Evolutionary conservation across 2,113 vertebrate species (phyloP).

Genomic region (Progne subis): DNA sequence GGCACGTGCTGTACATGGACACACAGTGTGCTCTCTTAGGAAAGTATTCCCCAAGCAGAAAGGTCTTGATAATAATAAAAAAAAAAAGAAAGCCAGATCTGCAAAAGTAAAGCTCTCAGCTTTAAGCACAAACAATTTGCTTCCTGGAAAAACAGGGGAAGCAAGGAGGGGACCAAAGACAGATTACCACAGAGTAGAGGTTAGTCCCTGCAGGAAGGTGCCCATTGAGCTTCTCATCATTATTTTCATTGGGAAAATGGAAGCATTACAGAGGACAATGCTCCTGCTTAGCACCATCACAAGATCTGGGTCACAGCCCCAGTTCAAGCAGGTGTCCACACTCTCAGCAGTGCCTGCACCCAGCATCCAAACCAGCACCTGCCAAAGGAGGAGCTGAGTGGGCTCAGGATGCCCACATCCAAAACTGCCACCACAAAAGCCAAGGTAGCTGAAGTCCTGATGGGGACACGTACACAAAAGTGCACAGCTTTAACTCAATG

Average conservation of each 20-base stretch:
- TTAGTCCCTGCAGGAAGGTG: background rate
- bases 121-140: background rate
- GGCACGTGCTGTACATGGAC: fast-evolving
- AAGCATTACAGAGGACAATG: background rate
- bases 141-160: background rate
- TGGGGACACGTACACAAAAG: fast-evolving
- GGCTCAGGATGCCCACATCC: fast-evolving
- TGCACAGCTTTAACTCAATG: background rate
- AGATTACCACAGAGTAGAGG: background rate
- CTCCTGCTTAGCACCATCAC: background rate
- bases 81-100: background rate
- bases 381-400: fast-evolving
- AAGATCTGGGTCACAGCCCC: background rate
- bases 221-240: background rate
- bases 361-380: background rate
- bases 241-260: fast-evolving
- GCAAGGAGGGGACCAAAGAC: background rate
- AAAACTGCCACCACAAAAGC: background rate
- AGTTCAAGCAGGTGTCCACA: fast-evolving
- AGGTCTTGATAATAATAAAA: background rate
- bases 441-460: background rate
- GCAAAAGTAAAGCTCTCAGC: background rate
- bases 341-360: background rate
- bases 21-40: background rate
- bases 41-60: background rate